Evolutionary conservation across 1,140 invertebrate genomes (phyloP), one percentile per base, ranked within the genome.

Genomic region (Drosophila rhopaloa): DNA sequence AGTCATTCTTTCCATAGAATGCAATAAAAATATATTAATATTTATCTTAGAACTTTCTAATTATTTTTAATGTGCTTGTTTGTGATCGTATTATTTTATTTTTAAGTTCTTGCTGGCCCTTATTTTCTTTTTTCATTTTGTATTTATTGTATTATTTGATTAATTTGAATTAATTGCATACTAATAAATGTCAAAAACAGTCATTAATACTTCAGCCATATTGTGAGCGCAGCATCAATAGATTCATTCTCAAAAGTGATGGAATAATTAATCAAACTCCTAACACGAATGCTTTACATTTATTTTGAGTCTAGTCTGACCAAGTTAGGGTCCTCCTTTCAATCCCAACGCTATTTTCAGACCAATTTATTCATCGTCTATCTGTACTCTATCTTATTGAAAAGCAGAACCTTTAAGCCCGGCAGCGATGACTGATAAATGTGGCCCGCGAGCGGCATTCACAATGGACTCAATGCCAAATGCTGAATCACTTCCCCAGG

Each of bases 401-500:
- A 75, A 51, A 53, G 51, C 44, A 66, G 68, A 57, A 46, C 68
- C 63, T 44, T 44, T 68, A 58, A 58, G 51, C 65, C 60, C 46
- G 24, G 44, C 16, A 37, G 43, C n/a, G 60, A 73, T 79, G 70
- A 67, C 81, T 84, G 76, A 76, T 84, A 84, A 83, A 83, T 83
- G 61, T 55, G 62, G 70, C 57, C 55, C 46, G 47, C 66, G 47
- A 46, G 56, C 51, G 44, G 63, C 51, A 44, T 61, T 48, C 48
- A 83, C 56, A 75, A 83, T 79, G 60, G 83, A 73, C 73, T 84
- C 61, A 76, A 80, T 80, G 66, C 48, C 61, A 70, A 84, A 61
- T 80, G 80, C 81, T 83, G 81, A 83, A 71, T 83, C 81, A 83
- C 66, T 71, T 58, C 67, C 67, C 43, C 44, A 41, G 51, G 50